These are phyloP conservation scores for Sebastes flavidus DNA, from an alignment of 2,797 vertebrate species.

Conservation along the genomic window DNA sequence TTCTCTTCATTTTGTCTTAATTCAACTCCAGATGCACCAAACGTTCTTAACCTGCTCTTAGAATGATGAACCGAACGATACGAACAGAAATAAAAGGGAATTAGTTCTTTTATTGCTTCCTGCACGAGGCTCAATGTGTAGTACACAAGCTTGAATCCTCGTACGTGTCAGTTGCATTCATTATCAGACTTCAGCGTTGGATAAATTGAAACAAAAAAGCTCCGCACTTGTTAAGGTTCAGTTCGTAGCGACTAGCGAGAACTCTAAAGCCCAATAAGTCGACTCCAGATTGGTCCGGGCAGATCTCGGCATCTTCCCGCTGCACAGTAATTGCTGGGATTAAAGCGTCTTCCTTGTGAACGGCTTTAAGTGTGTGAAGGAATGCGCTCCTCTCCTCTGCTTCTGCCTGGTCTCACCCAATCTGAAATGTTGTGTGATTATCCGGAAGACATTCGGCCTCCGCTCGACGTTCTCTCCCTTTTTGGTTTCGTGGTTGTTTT, in stretches of 20 bases:
- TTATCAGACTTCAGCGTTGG: background rate
- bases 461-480: slow-evolving; percentile 1
- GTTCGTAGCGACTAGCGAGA: background rate
- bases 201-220: background rate
- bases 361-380: background rate
- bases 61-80: too few relatives aligned
- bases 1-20: too few relatives aligned
- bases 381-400: background rate
- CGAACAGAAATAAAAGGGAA: background rate
- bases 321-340: slow-evolving; percentile 37
- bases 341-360: slow-evolving; percentile 19
- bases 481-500: slow-evolving; percentile 39
- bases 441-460: slow-evolving; percentile 23
- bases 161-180: background rate
- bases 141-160: background rate
- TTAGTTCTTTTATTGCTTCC: background rate
- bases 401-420: slow-evolving; percentile 1
- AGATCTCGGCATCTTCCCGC: slow-evolving; percentile 5
- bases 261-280: background rate
- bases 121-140: background rate
- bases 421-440: slow-evolving; percentile 35
- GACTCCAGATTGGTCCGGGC: background rate
- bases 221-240: background rate
- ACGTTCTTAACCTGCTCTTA: too few relatives aligned
- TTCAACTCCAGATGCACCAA: too few relatives aligned